Conservation (phyloP, 2,797 vertebrate genomes). For the Apodemus agrarius region DNA sequence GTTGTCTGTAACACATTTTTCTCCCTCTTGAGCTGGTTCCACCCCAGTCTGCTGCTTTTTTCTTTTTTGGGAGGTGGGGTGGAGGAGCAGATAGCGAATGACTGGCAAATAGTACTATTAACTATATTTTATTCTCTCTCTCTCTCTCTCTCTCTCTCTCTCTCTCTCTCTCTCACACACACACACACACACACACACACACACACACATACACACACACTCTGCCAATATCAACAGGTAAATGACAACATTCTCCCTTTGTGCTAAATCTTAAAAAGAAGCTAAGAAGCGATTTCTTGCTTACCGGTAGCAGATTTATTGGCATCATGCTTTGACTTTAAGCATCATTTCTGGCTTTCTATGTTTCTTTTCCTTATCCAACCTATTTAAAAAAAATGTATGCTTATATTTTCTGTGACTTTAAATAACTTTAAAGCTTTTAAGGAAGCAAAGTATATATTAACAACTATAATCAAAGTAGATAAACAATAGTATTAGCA, state of each 20-base stretch:
- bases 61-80: too few species aligned
- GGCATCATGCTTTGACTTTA: not conserved
- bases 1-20: not conserved
- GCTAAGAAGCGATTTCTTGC: not conserved
- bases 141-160: not conserved
- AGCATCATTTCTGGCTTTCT: conserved; percentile 7
- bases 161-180: not conserved
- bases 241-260: conserved; percentile 18
- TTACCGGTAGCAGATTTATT: conserved; percentile 1
- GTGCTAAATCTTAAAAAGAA: not conserved
- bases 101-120: not conserved
- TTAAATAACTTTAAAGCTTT: conserved; percentile 34
- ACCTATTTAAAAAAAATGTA: conserved; percentile 41
- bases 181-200: not conserved
- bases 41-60: not conserved
- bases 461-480: conserved; percentile 44
- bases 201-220: not conserved
- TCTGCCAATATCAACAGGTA: not conserved
- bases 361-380: not conserved
- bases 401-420: not conserved
- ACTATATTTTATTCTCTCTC: not conserved
- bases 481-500: not conserved
- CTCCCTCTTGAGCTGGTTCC: not conserved
- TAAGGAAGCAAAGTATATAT: not conserved
- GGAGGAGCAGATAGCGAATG: not conserved